Base-by-base conservation (phyloP, 2,888 invertebrate genomes). In the Hyalella azteca region DNA sequence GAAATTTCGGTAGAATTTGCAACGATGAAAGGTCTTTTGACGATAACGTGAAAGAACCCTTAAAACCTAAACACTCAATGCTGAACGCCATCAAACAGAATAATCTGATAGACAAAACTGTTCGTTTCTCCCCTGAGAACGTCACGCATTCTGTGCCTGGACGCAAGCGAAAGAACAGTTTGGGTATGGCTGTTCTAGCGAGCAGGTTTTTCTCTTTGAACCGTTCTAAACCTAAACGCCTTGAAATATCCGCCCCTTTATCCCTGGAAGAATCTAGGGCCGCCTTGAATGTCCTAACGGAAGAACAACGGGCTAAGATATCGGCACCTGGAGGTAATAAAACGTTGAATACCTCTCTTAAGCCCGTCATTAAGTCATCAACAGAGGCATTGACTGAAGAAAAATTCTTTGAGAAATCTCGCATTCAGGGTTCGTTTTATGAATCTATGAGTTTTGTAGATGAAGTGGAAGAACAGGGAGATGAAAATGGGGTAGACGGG, bases 51-150 rank as follows among this genome's bases (percentile, higher is more conserved):
- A 66, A 66, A 36, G 36, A 13, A 7, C 36, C 66, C 7, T 66
- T 66, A 36, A 36, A 29, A 3, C 19, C n/a, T 66, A 5, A 66
- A 19, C 13, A 9, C 19, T 66, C 66, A 9, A 36, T 66, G 66
- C 0, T 13, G 11, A 1, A 66, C 26, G 66, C 66, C 7, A 66
- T 66, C 36, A 32, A 13, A 15, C n/a, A n/a, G n/a, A 66, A 66
- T 29, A 66, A 66, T 36, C 32, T 66, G 66, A 66, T 66, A 22
- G 66, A 66, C 19, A 66, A 66, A 29, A 39, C 66, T 22, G 66
- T 66, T 4, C 22, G 66, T 32, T 66, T 66, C 19, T 32, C 66
- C 19, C 66, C 36, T 15, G 66, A 66, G 32, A 29, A 29, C 0
- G 32, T 13, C 19, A 19, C 36, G 7, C 66, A 22, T 3, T 54